Evolutionary conservation across 2,797 vertebrate species (phyloP), one percentile per base, ranked within the genome.

Genomic region (Ctenopoma kingsleyae): DNA sequence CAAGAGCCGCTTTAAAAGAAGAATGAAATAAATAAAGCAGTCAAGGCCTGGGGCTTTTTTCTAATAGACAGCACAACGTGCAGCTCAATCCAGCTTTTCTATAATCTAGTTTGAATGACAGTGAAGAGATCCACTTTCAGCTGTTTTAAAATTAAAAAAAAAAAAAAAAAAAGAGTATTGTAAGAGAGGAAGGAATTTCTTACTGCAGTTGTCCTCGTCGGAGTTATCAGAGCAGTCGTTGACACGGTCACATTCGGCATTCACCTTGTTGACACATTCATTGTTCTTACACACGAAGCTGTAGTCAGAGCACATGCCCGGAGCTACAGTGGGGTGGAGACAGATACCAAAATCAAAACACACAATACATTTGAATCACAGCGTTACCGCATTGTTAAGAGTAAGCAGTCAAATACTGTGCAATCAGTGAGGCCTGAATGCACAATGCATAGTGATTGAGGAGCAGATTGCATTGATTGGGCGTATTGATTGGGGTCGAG

Each of bases 181-280:
- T n/a, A 58, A 48, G n/a, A 6, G 3, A 12, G 36, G 46, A 27
- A 43, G n/a, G 23, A 47, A 58, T 54, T 30, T 59, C 91, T 93
- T 80, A 95, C 95, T 6, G 12, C 95, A 95, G 68, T 0, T 0
- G 1, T 60, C 48, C 72, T 95, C 95, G 8, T 95, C 95, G 0
- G 94, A 94, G 8, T 70, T 52, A 63, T 95, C 95, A 0, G 77
- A 11, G 78, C 95, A 95, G 88, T 95, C 94, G 0, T 12, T 38
- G 32, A 90, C 19, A 0, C 81, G 90, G 87, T 95, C 93, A 17
- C 95, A 95, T 71, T 95, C 93, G 0, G 93, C 92, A 2, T 95
- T 95, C 78, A 94, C 81, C 86, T 94, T 95, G 90, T 92, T 95
- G 75, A 94, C 87, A 75, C 95, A 95, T 2, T 80, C 59, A 0